Evolutionary conservation across 2,888 invertebrate genomes (phyloP).

Genomic region (Orthosia incerta): DNA sequence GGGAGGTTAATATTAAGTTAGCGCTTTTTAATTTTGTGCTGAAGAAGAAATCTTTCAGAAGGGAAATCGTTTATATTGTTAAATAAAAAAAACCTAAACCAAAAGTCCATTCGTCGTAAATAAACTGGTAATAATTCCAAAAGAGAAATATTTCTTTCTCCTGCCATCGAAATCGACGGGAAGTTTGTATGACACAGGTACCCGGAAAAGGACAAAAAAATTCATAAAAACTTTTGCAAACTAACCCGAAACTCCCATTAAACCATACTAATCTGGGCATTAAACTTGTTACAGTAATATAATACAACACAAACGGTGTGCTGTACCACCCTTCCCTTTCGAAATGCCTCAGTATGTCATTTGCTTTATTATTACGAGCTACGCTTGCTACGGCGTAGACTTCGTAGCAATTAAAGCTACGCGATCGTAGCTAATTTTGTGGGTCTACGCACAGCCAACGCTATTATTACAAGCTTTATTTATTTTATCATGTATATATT

Average conservation of each 20-base stretch:
- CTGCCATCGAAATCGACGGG: not conserved
- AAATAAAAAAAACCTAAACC: too few species aligned
- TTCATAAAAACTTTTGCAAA: constrained; percentile 59
- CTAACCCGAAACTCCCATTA: constrained; percentile 56
- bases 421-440: not conserved
- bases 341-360: constrained; percentile 7
- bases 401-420: constrained; percentile 31
- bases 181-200: constrained; percentile 39
- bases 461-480: not conserved
- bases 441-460: not conserved
- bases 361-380: constrained; percentile 18
- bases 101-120: not conserved
- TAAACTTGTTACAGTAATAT: constrained; percentile 51
- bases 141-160: not conserved
- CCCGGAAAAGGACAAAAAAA: constrained; percentile 54
- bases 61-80: not conserved
- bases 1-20: constrained; percentile 21
- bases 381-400: constrained; percentile 37
- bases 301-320: constrained; percentile 35
- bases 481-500: too few species aligned
- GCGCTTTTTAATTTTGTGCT: constrained; percentile 9
- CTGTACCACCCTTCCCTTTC: constrained; percentile 1
- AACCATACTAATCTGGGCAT: constrained; percentile 54
- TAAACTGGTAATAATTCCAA: not conserved
- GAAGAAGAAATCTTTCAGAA: too few species aligned